Evolutionary conservation across 2,888 invertebrate species (phyloP).

Genomic region (Apamea crenata): DNA sequence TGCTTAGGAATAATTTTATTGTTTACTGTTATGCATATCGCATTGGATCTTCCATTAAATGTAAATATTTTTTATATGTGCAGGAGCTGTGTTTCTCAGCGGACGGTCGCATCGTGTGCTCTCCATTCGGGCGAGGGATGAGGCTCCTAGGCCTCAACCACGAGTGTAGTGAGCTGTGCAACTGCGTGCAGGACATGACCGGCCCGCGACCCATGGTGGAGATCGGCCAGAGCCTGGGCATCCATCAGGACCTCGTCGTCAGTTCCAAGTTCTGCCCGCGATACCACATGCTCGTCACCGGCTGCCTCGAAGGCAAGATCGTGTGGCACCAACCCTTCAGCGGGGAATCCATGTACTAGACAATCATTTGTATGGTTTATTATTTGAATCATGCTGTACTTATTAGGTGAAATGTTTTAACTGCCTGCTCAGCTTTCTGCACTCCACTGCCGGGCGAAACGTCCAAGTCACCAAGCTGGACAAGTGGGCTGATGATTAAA

Average conservation of each 20-base stretch:
- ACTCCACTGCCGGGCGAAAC: neutral
- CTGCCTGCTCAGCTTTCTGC: constrained; percentile 35
- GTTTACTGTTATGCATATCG: neutral
- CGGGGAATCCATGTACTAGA: constrained; percentile 80
- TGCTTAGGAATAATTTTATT: neutral
- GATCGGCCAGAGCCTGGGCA: constrained; percentile 92
- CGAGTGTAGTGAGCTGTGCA: constrained; percentile 94
- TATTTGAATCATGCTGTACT: constrained; percentile 49
- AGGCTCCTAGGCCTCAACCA: constrained; percentile 95
- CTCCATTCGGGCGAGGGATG: constrained; percentile 96
- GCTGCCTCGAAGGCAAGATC: constrained; percentile 96
- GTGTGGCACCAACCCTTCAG: constrained; percentile 96
- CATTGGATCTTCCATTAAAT: neutral
- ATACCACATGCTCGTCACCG: constrained; percentile 96
- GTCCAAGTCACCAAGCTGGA: neutral
- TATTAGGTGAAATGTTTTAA: constrained; percentile 35
- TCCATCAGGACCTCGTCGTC: constrained; percentile 95
- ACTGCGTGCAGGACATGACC: constrained; percentile 83
- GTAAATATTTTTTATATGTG: neutral
- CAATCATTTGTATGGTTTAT: constrained; percentile 28
- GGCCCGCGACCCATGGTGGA: constrained; percentile 85
- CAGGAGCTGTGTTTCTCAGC: constrained; percentile 96
- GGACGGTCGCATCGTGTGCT: constrained; percentile 97
- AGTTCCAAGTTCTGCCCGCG: constrained; percentile 97
- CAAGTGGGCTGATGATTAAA: neutral